Evolutionary conservation across 1,140 invertebrate genomes (phyloP).

Genomic region (Harpegnathos saltator): DNA sequence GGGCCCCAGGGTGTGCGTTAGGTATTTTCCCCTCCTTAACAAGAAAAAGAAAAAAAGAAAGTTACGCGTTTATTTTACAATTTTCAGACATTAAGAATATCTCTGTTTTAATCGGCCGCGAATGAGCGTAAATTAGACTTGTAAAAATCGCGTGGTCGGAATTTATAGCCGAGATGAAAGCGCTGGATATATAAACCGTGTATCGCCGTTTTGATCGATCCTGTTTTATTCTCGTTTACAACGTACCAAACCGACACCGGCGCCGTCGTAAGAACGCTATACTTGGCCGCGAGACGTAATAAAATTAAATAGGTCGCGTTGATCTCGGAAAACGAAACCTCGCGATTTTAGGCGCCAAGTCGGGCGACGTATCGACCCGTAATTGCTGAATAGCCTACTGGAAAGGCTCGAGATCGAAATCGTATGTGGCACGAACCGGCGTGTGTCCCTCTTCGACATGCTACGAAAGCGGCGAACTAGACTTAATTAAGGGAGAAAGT

Average conservation of each 20-base stretch:
- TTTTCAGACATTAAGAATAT: slow-evolving; percentile 19
- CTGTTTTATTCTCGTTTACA: not conserved
- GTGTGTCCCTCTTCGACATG: not conserved
- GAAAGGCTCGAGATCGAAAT: slow-evolving; percentile 6
- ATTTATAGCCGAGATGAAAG: not conserved
- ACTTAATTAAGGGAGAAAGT: not conserved
- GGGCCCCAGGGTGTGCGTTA: too few species aligned
- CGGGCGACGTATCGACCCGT: not conserved
- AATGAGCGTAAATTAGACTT: not conserved
- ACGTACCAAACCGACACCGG: not conserved
- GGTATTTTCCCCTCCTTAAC: too few species aligned
- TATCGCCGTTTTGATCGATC: not conserved
- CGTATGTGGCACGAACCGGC: not conserved
- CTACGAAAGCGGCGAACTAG: not conserved
- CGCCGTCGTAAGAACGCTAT: not conserved
- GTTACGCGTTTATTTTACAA: too few species aligned
- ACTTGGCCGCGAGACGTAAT: not conserved
- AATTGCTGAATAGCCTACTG: not conserved
- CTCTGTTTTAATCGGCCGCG: not conserved
- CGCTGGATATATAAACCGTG: not conserved
- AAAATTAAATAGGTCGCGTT: slow-evolving; percentile 23
- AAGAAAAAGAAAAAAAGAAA: too few species aligned
- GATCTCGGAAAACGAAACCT: not conserved
- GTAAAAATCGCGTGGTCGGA: not conserved
- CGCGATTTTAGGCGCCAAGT: not conserved